Conservation (phyloP, 2,113 vertebrate genomes). For the Pongo pygmaeus region DNA sequence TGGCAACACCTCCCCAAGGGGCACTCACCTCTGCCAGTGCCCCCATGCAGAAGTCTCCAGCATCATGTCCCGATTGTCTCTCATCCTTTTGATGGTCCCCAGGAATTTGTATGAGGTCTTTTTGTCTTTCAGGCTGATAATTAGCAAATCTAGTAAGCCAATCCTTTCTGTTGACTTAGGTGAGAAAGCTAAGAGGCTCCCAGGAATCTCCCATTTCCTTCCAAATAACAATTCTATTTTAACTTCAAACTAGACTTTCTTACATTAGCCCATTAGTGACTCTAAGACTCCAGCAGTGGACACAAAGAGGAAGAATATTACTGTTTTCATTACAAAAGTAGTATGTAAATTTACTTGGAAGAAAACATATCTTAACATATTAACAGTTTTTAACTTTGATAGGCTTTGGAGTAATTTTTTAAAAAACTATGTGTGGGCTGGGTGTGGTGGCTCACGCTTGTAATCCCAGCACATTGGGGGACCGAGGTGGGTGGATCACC, state of each 20-base stretch:
- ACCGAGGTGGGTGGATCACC: too few species aligned
- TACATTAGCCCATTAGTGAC: neutral
- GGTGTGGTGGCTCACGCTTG: too few species aligned
- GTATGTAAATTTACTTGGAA: slow-evolving; percentile 28
- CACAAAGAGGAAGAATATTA: neutral
- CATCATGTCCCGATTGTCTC: neutral
- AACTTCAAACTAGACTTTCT: slow-evolving; percentile 18
- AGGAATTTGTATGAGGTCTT: slow-evolving; percentile 48
- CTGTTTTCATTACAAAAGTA: neutral
- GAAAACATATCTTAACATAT: neutral
- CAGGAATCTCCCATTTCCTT: neutral
- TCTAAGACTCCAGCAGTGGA: neutral
- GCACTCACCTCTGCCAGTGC: neutral
- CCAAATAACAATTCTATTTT: neutral
- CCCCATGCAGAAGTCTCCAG: neutral
- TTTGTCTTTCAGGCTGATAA: slow-evolving; percentile 44
- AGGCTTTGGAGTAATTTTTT: neutral
- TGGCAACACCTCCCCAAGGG: neutral
- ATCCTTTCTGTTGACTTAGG: slow-evolving; percentile 27
- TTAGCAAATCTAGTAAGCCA: slow-evolving; percentile 52
- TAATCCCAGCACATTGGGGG: too few species aligned
- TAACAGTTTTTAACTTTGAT: neutral
- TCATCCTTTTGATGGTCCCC: slow-evolving; percentile 10
- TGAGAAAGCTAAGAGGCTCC: neutral
- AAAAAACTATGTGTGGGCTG: too few species aligned